Evolutionary conservation across 2,113 vertebrate species (phyloP), one percentile per base, ranked within the genome.

Genomic region (Forbesichthys papilliferus): DNA sequence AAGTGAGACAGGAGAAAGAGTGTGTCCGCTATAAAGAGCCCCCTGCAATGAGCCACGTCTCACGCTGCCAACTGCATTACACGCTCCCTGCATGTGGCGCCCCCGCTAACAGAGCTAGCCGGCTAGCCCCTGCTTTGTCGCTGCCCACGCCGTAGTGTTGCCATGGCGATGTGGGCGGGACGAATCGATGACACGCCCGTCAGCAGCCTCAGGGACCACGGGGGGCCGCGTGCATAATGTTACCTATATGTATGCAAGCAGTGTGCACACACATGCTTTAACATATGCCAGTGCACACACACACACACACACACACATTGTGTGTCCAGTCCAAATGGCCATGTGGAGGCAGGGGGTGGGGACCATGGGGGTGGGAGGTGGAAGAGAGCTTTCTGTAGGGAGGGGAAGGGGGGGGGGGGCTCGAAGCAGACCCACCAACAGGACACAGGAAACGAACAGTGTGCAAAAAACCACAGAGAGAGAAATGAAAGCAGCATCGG

Each of bases 281-380:
- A 42, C 5, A 62, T 20, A 65, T n/a, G 14, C 16, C 16, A 11
- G 63, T 18, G 48, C 36, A 61, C 54, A 13, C 34, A 75, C 84
- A 86, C 13, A 42, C 34, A 56, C 20, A 20, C 36, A 61, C 54
- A 13, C 34, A 75, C 84, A 86, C 13, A 42, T 59, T 48, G 60
- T 79, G 76, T 78, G 79, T 78, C 73, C 73, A 83, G 77, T 83
- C 80, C 75, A 12, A 62, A 83, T 70, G 87, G 80, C 72, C 67
- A 80, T 79, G 76, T 76, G 83, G 73, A 75, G 3, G 1, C 46
- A 69, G 76, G 77, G 81, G 85, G 70, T 47, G 57, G 65, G 47
- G 48, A 36, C 5, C 33, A 20, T 68, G 75, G 85, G 69, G 79
- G 81, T 33, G 83, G 81, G 81, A 59, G 34, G 58, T 48, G 73